Percentiles rank a stretch among this genome's conserved stretches.
These are phyloP conservation scores for Varroa destructor DNA, from an alignment of 1,140 invertebrate species.

Conservation along the genomic window DNA sequence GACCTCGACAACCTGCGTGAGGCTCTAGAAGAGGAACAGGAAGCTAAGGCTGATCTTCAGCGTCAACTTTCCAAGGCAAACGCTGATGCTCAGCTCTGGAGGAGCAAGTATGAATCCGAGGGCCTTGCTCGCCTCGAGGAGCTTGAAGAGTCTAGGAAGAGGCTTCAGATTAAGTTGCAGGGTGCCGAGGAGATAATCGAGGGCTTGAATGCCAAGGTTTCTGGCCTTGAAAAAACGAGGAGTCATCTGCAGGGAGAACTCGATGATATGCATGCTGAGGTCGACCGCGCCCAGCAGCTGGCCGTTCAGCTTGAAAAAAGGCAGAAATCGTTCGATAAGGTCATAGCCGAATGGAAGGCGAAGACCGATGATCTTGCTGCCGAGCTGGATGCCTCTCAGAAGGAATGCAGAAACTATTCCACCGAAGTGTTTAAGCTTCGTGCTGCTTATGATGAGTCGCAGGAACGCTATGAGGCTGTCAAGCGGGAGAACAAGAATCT, in stretches of 20 bases:
- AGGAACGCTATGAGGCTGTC: slow-evolving; percentile 90
- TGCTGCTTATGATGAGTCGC: slow-evolving; percentile 91
- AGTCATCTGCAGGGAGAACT: slow-evolving; percentile 88
- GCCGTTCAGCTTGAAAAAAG: slow-evolving; percentile 97
- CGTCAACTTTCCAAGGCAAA: slow-evolving; percentile 95
- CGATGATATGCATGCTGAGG: slow-evolving; percentile 93
- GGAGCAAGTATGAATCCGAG: slow-evolving; percentile 91
- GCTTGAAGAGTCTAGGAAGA: slow-evolving; percentile 90
- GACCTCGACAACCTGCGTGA: slow-evolving; percentile 93
- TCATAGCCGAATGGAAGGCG: slow-evolving; percentile 98
- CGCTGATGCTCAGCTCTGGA: slow-evolving; percentile 84
- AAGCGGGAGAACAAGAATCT: slow-evolving; percentile 98
- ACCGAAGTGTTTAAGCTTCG: slow-evolving; percentile 97
- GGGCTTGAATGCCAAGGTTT: slow-evolving; percentile 88
- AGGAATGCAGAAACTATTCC: slow-evolving; percentile 97
- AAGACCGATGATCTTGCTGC: slow-evolving; percentile 93
- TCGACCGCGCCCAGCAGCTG: slow-evolving; percentile 79
- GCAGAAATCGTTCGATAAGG: slow-evolving; percentile 98
- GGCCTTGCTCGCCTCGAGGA: slow-evolving; percentile 90
- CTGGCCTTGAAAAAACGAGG: slow-evolving; percentile 93
- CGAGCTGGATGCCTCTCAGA: slow-evolving; percentile 93
- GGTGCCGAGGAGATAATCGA: slow-evolving; percentile 96
- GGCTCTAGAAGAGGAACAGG: slow-evolving; percentile 87
- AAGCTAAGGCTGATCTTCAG: slow-evolving; percentile 74
- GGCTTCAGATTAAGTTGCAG: slow-evolving; percentile 82